Evolutionary conservation across 2,113 vertebrate species (phyloP).

Genomic region (Cyanoramphus novaezelandiae): DNA sequence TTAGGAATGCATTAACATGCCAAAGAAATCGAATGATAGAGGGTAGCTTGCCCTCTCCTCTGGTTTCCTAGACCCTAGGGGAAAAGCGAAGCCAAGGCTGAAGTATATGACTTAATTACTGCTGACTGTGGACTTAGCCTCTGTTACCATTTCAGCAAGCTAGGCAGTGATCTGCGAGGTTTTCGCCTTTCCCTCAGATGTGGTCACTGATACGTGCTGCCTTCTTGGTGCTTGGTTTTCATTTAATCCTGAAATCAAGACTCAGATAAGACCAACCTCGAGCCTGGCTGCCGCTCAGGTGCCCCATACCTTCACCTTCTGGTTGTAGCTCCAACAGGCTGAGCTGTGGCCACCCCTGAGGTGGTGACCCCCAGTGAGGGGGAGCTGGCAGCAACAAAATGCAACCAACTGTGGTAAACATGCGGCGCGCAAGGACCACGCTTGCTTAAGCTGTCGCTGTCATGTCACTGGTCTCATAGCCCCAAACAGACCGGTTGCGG

Average conservation of each 20-base stretch:
- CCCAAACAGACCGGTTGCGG: rapidly evolving
- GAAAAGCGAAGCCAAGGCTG: slow-evolving; percentile 45
- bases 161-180: background rate
- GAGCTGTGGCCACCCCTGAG: background rate
- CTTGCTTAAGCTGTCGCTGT: background rate
- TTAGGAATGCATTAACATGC: slow-evolving; percentile 70
- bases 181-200: background rate
- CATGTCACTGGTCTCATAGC: background rate
- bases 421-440: background rate
- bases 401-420: rapidly evolving
- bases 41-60: slow-evolving; percentile 63
- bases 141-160: slow-evolving; percentile 60
- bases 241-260: background rate
- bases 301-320: background rate
- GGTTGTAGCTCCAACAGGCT: background rate
- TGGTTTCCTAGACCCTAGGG: slow-evolving; percentile 55
- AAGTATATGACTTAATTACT: slow-evolving; percentile 67
- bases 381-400: background rate
- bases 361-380: background rate
- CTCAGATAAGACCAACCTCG: background rate
- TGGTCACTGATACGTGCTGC: background rate
- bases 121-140: slow-evolving; percentile 64
- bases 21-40: slow-evolving; percentile 65
- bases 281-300: background rate
- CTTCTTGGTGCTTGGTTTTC: background rate